Percentiles rank a stretch among this genome's conserved stretches.
phyloP scores from a whole-genome alignment of 1,140 invertebrate species.

The Chrysomallon squamiferum region DNA sequence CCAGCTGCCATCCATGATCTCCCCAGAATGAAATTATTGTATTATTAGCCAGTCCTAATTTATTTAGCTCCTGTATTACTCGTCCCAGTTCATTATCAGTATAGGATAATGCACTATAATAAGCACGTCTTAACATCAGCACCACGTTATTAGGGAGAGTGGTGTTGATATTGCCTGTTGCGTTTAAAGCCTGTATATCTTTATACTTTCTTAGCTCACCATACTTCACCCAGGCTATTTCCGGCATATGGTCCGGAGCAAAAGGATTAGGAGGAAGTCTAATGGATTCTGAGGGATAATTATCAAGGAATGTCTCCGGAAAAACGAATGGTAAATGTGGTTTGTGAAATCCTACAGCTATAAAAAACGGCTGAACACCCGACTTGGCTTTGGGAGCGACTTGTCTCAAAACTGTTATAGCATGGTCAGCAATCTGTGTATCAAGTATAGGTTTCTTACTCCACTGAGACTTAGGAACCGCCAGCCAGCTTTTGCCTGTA shows the following conservation, averaged over 20 bases:
- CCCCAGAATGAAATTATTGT: slow-evolving; percentile 80
- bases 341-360: slow-evolving; percentile 36
- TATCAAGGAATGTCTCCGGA: slow-evolving; percentile 15
- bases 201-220: slow-evolving; percentile 9
- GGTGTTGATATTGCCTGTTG: slow-evolving; percentile 6
- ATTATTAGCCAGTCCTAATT: slow-evolving; percentile 64
- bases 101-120: slow-evolving; percentile 80
- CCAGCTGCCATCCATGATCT: slow-evolving; percentile 87
- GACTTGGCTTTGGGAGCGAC: background rate
- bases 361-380: slow-evolving; percentile 26
- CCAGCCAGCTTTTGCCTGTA: background rate
- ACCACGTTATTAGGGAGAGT: slow-evolving; percentile 16
- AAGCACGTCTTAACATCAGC: slow-evolving; percentile 55
- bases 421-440: slow-evolving; percentile 69
- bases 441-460: slow-evolving; percentile 72
- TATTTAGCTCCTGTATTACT: slow-evolving; percentile 71
- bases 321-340: slow-evolving; percentile 36
- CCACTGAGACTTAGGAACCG: background rate
- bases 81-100: slow-evolving; percentile 79
- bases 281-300: slow-evolving; percentile 22
- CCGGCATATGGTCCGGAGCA: slow-evolving; percentile 9
- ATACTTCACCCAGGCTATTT: slow-evolving; percentile 11
- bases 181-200: slow-evolving; percentile 12
- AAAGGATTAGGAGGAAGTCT: slow-evolving; percentile 14
- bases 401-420: slow-evolving; percentile 73